Conservation (phyloP, 2,113 vertebrate species). For the Oryzias melastigma region DNA sequence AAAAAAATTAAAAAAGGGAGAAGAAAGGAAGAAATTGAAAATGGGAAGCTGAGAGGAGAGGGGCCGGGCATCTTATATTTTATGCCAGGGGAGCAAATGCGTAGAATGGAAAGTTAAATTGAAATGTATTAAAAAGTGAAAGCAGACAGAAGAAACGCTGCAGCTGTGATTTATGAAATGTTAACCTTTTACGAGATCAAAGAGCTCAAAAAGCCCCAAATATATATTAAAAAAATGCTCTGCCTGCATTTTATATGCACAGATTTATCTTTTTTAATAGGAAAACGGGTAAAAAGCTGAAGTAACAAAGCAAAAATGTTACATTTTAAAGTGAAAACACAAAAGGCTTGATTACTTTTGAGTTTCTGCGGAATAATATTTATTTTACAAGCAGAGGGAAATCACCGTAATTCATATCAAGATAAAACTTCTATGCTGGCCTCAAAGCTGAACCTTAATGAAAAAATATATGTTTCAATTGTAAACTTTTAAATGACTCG, state of each 20-base stretch:
- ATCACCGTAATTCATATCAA: no score
- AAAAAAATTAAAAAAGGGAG: slow-evolving; percentile 34
- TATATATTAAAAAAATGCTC: slow-evolving; percentile 4
- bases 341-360: no score
- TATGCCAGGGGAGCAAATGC: slow-evolving; percentile 37
- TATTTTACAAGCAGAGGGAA: no score
- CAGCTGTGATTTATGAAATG: slow-evolving; percentile 45
- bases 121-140: slow-evolving; percentile 54
- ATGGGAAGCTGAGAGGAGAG: slow-evolving; percentile 14
- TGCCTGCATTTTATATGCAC: background rate
- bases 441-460: no score
- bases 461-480: no score
- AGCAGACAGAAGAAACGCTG: slow-evolving; percentile 34
- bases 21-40: slow-evolving; percentile 48
- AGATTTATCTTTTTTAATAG: no score
- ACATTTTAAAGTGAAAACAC: no score
- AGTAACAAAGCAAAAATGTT: no score
- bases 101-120: slow-evolving; percentile 35
- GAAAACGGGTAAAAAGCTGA: no score
- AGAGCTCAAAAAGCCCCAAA: slow-evolving; percentile 9
- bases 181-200: slow-evolving; percentile 56
- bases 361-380: no score
- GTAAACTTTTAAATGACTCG: no score
- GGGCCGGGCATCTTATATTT: slow-evolving; percentile 50
- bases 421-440: no score